These are phyloP conservation scores for Syngnathoides biaculeatus DNA, from an alignment of 2,113 vertebrate genomes.

Conservation along the genomic window DNA sequence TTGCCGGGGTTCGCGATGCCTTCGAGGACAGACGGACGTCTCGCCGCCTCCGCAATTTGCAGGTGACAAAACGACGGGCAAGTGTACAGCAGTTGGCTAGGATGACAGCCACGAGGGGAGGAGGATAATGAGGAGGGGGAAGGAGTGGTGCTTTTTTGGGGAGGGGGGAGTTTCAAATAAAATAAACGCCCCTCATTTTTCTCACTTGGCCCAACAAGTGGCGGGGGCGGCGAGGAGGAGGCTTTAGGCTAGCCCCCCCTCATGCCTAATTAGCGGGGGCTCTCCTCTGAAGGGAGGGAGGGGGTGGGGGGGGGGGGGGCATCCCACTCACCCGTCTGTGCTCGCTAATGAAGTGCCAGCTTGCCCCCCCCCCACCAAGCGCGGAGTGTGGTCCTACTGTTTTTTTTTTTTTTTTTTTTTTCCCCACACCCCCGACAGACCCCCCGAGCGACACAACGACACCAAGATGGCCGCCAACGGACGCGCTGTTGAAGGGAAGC, in stretches of 20 bases:
- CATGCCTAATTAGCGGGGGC: conserved; percentile 72
- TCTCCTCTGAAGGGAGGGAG: conserved; percentile 52
- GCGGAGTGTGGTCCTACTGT: conserved; percentile 38
- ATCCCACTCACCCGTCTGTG: conserved; percentile 73
- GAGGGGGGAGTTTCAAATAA: conserved; percentile 23
- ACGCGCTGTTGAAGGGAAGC: not conserved
- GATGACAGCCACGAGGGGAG: conserved; percentile 27
- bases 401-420: conserved; percentile 24
- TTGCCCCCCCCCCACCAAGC: conserved; percentile 22
- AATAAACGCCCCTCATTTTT: conserved; percentile 59
- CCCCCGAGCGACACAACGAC: not conserved
- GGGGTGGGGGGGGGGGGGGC: conserved; percentile 52
- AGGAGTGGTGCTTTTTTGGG: not conserved
- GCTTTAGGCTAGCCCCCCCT: conserved; percentile 60
- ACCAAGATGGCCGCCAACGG: conserved; percentile 15
- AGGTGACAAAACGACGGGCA: conserved; percentile 62
- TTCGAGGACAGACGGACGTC: conserved; percentile 57
- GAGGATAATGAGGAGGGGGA: not conserved
- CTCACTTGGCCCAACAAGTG: conserved; percentile 75
- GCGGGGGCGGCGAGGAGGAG: conserved; percentile 63
- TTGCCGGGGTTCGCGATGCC: not conserved
- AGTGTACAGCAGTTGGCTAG: conserved; percentile 64
- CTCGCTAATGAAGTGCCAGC: conserved; percentile 72
- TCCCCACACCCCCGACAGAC: not conserved
- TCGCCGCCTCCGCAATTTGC: conserved; percentile 38